A percentile compares a stretch with the other conserved stretches of the same genome.
Evolutionary conservation across 2,888 invertebrate genomes (phyloP).

Genomic region (Nomada flava): DNA sequence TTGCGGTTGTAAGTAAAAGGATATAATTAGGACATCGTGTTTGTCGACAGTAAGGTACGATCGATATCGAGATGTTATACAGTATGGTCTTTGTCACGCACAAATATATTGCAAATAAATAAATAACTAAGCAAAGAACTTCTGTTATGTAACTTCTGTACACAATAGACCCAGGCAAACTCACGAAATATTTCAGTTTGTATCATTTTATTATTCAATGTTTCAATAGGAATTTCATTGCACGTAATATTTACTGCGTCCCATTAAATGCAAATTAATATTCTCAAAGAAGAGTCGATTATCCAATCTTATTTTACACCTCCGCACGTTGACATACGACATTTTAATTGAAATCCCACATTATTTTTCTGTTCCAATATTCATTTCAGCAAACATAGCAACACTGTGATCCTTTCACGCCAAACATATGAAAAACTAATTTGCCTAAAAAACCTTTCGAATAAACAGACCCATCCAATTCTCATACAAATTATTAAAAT

Average conservation of each 20-base stretch:
- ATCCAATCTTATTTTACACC: not conserved
- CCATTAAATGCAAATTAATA: not conserved
- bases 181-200: not conserved
- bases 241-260: not conserved
- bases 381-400: no score
- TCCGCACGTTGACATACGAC: not conserved
- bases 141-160: slow-evolving; percentile 49
- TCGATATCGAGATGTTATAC: slow-evolving; percentile 47
- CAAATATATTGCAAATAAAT: slow-evolving; percentile 60
- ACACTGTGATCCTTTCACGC: no score
- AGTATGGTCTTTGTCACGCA: slow-evolving; percentile 52
- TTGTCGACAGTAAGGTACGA: slow-evolving; percentile 23
- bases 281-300: not conserved
- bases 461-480: not conserved
- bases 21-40: slow-evolving; percentile 27
- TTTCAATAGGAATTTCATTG: not conserved
- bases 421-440: not conserved
- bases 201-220: not conserved
- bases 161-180: slow-evolving; percentile 33
- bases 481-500: no score
- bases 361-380: no score
- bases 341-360: not conserved
- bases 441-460: not conserved
- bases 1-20: slow-evolving; percentile 16
- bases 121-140: slow-evolving; percentile 48